phyloP scores from a whole-genome alignment of 92 coral and sea anemone genomes.

The Micromussa lordhowensis region DNA sequence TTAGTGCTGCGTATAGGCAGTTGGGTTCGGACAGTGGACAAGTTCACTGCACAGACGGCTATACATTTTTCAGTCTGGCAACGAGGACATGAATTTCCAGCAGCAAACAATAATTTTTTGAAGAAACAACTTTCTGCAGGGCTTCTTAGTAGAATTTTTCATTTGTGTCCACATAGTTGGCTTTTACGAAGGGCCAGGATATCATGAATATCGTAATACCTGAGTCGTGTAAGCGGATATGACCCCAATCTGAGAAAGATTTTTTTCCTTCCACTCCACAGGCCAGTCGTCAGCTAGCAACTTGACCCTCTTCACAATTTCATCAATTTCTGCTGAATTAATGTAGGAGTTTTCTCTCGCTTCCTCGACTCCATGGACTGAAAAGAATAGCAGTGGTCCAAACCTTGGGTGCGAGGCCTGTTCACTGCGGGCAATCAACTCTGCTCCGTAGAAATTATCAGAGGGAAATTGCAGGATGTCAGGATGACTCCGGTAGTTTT shows the following conservation, averaged over 20 bases:
- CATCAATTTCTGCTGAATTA: slow-evolving; percentile 75
- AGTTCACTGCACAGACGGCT: too few species aligned
- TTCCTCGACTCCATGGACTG: slow-evolving; percentile 73
- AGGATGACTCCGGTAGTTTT: slow-evolving; percentile 91
- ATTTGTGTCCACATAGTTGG: too few species aligned
- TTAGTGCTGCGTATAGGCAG: too few species aligned
- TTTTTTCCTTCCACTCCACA: slow-evolving; percentile 58
- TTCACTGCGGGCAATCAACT: slow-evolving; percentile 56
- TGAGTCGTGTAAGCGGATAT: slow-evolving; percentile 73
- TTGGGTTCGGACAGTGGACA: too few species aligned
- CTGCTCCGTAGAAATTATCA: slow-evolving; percentile 70
- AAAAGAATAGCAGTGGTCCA: slow-evolving; percentile 73
- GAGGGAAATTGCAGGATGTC: slow-evolving; percentile 89
- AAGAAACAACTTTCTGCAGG: too few species aligned
- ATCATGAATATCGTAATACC: slow-evolving; percentile 41
- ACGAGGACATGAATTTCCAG: too few species aligned
- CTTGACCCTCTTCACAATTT: slow-evolving; percentile 67
- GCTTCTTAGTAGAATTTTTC: too few species aligned
- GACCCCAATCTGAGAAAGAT: slow-evolving; percentile 73
- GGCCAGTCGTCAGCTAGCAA: slow-evolving; percentile 78
- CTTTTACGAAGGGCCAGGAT: too few species aligned
- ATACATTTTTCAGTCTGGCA: too few species aligned
- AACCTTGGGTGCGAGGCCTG: slow-evolving; percentile 73
- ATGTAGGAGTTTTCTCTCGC: slow-evolving; percentile 47
- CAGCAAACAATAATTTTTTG: not conserved